Evolutionary conservation across 35 echinoderm and acorn worm genomes (phyloP).

Genomic region (Apostichopus parvimensis): DNA sequence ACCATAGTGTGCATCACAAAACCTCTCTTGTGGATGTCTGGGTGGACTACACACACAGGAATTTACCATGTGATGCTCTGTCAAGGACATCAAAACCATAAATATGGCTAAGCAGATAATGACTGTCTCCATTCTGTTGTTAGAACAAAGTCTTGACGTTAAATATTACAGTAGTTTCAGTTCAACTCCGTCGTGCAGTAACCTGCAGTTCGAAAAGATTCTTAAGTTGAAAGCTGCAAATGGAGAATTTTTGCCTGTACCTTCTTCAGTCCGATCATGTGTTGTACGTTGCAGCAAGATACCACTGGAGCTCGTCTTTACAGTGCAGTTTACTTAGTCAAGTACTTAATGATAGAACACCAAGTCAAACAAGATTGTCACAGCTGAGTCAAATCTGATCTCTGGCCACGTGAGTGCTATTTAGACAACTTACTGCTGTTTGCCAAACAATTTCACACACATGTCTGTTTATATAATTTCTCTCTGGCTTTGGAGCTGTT

Average conservation of each 20-base stretch:
- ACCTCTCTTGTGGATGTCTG: constrained; percentile 29
- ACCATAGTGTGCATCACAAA: constrained; percentile 29
- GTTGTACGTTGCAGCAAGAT: too few relatives aligned
- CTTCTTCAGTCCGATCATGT: too few relatives aligned
- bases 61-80: constrained; percentile 18
- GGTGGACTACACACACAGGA: constrained; percentile 6
- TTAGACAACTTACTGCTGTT: constrained; percentile 11
- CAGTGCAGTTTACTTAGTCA: too few relatives aligned
- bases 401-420: not conserved
- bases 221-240: too few relatives aligned
- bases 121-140: constrained; percentile 3
- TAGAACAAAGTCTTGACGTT: not conserved
- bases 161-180: too few relatives aligned
- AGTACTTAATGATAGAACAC: not conserved
- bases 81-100: not conserved
- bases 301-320: not conserved
- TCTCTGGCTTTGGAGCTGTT: not conserved
- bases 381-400: not conserved
- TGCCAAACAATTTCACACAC: constrained; percentile 27
- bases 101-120: not conserved
- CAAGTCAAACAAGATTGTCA: not conserved
- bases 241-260: too few relatives aligned
- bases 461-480: constrained; percentile 36
- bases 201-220: too few relatives aligned
- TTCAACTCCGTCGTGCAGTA: too few relatives aligned